Percentiles rank a stretch among this genome's conserved stretches.
Conservation (phyloP, 23 tunicate species). For the Oikopleura albicans region DNA sequence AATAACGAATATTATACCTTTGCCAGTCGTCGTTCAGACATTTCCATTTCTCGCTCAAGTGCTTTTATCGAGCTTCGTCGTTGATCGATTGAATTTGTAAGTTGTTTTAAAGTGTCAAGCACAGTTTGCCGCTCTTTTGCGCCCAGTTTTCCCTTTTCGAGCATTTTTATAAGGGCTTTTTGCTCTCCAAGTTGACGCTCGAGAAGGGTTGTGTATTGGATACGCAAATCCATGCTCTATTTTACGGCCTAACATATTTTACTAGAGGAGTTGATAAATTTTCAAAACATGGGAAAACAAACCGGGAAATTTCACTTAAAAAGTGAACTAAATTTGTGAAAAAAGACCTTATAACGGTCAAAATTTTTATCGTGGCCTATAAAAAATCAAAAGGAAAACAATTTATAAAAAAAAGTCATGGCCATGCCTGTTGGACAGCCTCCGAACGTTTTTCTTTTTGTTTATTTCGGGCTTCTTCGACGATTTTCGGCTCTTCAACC, state of each 20-base stretch:
- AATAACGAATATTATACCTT: too few relatives aligned
- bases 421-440: slow-evolving; percentile 5
- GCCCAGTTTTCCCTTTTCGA: neutral
- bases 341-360: too few relatives aligned
- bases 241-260: too few relatives aligned
- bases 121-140: slow-evolving; percentile 2
- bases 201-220: neutral
- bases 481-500: slow-evolving; percentile 3
- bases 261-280: too few relatives aligned
- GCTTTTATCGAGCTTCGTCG: slow-evolving; percentile 25
- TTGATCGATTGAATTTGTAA: slow-evolving; percentile 47
- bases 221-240: neutral
- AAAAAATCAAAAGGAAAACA: too few relatives aligned
- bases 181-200: slow-evolving; percentile 2
- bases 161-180: neutral
- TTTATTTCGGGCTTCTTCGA: slow-evolving; percentile 15
- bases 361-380: too few relatives aligned
- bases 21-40: neutral
- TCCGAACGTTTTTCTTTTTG: slow-evolving; percentile 3
- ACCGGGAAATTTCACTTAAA: too few relatives aligned
- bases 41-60: slow-evolving; percentile 16
- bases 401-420: too few relatives aligned
- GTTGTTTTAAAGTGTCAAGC: slow-evolving; percentile 25
- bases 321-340: too few relatives aligned
- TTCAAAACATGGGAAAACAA: too few relatives aligned